Evolutionary conservation across 2,888 invertebrate genomes (phyloP).

Genomic region (Gasteruption jaculator): DNA sequence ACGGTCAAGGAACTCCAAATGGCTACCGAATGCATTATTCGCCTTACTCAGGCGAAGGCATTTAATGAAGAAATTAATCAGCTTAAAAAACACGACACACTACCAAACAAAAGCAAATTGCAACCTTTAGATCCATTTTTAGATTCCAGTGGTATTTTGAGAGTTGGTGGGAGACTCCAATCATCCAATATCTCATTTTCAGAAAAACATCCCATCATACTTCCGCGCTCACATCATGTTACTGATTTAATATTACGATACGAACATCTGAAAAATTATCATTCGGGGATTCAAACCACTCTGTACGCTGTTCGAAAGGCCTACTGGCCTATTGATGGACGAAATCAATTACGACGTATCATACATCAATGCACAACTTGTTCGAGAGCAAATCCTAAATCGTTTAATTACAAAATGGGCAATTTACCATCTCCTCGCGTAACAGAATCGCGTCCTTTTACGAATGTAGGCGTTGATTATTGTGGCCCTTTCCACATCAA

Average conservation of each 20-base stretch:
- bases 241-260: slow-evolving; percentile 16
- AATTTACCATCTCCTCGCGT: background rate
- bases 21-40: too few relatives aligned
- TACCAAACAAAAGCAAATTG: too few relatives aligned
- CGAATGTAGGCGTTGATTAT: slow-evolving; percentile 19
- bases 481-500: slow-evolving; percentile 23
- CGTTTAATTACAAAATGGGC: background rate
- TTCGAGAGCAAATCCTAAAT: background rate
- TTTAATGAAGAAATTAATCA: too few relatives aligned
- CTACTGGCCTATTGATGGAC: slow-evolving; percentile 20
- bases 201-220: slow-evolving; percentile 16
- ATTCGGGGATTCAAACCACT: slow-evolving; percentile 22
- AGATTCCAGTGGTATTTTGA: slow-evolving; percentile 5
- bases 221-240: slow-evolving; percentile 12
- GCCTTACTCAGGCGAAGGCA: too few relatives aligned
- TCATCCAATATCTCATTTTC: slow-evolving; percentile 5
- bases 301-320: slow-evolving; percentile 13
- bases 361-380: slow-evolving; percentile 14
- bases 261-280: slow-evolving; percentile 14
- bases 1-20: too few relatives aligned
- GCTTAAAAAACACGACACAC: too few relatives aligned
- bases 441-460: background rate
- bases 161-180: slow-evolving; percentile 12
- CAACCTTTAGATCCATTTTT: too few relatives aligned
- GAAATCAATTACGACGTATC: slow-evolving; percentile 12